These are phyloP conservation scores for Otolemur crassicaudatus DNA, from an alignment of 2,797 vertebrate genomes.

Conservation along the genomic window DNA sequence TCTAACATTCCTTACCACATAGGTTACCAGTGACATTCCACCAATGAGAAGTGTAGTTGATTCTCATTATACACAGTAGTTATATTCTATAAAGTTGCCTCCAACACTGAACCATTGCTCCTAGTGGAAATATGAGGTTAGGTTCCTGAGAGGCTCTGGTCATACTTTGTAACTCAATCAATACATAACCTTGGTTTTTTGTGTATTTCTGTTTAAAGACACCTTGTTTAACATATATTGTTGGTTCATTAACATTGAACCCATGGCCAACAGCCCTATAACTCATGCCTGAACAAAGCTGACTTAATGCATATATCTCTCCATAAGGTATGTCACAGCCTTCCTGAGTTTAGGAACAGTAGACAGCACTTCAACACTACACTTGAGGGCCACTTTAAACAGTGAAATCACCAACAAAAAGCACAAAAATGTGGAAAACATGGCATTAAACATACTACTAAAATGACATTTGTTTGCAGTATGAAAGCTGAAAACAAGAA, in stretches of 20 bases:
- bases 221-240: neutral
- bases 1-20: neutral
- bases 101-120: neutral
- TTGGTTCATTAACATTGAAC: neutral
- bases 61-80: neutral
- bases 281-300: neutral
- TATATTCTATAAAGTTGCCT: neutral
- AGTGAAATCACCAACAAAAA: neutral
- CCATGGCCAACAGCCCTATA: neutral
- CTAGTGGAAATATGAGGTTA: neutral
- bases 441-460: neutral
- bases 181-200: neutral
- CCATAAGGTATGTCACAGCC: neutral
- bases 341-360: neutral
- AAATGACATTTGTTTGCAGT: neutral
- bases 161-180: neutral
- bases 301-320: neutral
- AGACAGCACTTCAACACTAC: neutral
- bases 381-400: neutral
- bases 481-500: neutral
- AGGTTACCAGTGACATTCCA: neutral
- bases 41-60: neutral
- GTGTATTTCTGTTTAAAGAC: slow-evolving; percentile 10
- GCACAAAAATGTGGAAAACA: neutral
- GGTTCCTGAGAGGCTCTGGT: neutral